Evolutionary conservation across 2,113 vertebrate genomes (phyloP), one percentile per base, ranked within the genome.

Genomic region (Poeciliopsis retropinna): DNA sequence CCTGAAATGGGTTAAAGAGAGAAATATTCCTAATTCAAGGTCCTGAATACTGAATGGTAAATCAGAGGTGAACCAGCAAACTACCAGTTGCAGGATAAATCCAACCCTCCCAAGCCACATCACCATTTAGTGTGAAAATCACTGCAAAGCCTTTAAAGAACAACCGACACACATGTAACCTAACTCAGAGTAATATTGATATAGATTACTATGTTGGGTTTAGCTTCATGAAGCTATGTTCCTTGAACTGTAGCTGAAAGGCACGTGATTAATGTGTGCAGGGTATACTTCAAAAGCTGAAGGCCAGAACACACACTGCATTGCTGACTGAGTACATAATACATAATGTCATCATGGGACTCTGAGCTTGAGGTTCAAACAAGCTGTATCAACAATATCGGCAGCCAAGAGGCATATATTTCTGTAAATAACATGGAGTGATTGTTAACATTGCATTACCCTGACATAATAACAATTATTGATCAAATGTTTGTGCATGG

Each of bases 341-440:
- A 60, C 28, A 54, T 5, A 84, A 72, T 82, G 76, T 86, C 83
- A 68, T 84, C 67, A 54, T 28, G 9, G 61, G 83, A 67, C 70
- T 83, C 75, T 62, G 28, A 8, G 39, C 60, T 60, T 54, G 29
- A 71, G 81, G 82, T 65, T 73, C 76, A 83, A 61, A 80, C 47
- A 41, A 51, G 25, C 67, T 67, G 57, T 30, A 61, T 78, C 29
- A 79, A 39, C 22, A 31, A 30, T 73, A 66, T 72, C 54, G 77
- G 70, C 84, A 79, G 71, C 72, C 44, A 64, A 0, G 0, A 75
- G 62, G 82, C 67, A 70, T 63, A 82, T 73, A 82, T 82, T 79
- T 80, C 82, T 90, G 61, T 75, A 81, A 80, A 85, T 64, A 87
- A 69, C 70, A 47, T 60, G 67, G 70, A 72, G 25, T 60, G 17